These are phyloP conservation scores for Nothura maculosa DNA, from an alignment of 2,797 vertebrate species.

Conservation along the genomic window DNA sequence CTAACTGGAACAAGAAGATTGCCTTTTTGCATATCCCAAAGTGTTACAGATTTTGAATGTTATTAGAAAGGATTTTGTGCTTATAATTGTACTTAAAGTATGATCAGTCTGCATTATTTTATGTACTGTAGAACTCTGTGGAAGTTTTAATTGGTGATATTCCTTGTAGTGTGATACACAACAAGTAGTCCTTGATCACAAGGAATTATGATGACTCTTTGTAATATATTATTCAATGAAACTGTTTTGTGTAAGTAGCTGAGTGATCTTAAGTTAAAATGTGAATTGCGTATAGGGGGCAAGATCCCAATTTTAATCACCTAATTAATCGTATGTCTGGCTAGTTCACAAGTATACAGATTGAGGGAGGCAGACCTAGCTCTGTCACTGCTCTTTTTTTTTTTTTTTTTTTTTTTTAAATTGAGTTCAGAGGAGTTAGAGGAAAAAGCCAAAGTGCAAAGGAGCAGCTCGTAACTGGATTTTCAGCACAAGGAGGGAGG, in stretches of 20 bases:
- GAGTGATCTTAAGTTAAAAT: background rate
- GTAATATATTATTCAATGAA: background rate
- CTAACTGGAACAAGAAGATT: background rate
- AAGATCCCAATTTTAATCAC: background rate
- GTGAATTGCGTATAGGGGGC: background rate
- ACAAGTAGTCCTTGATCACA: background rate
- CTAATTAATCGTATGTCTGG: rapidly evolving
- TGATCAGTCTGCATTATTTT: background rate
- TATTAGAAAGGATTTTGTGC: background rate
- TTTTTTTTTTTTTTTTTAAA: background rate
- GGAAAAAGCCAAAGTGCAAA: background rate
- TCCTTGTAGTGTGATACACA: background rate
- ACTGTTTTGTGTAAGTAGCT: background rate
- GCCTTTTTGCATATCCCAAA: background rate
- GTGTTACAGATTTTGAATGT: background rate
- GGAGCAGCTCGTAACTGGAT: background rate
- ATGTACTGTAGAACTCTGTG: background rate
- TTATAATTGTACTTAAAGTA: background rate
- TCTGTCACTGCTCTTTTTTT: rapidly evolving
- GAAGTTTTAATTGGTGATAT: background rate
- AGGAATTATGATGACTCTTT: background rate
- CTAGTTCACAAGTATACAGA: background rate
- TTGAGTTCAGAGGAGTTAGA: background rate
- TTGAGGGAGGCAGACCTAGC: background rate
- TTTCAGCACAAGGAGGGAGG: background rate